Conservation (phyloP, 2,888 invertebrate species). For the Drosophila borborema region DNA sequence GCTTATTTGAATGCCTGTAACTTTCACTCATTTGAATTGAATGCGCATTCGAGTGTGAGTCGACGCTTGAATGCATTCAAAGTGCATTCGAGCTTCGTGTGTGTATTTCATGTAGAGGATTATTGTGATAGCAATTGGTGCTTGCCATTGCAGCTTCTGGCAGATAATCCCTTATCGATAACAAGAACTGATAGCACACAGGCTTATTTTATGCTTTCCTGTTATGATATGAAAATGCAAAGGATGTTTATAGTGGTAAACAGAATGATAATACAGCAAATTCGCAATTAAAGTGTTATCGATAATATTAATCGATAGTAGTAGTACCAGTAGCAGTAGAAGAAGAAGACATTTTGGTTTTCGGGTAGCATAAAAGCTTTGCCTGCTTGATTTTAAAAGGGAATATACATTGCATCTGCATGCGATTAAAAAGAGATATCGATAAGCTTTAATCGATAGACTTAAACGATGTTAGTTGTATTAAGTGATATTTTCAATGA, state of each 20-base stretch:
- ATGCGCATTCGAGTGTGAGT: slow-evolving; percentile 24
- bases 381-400: too few relatives aligned
- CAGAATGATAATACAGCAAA: not conserved
- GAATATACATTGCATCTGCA: too few relatives aligned
- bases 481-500: not conserved
- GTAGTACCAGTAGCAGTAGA: too few relatives aligned
- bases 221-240: too few relatives aligned
- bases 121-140: not conserved
- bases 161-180: slow-evolving; percentile 22
- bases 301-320: not conserved
- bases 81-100: slow-evolving; percentile 66
- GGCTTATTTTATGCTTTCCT: not conserved
- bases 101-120: slow-evolving; percentile 23
- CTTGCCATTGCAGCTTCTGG: not conserved
- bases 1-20: too few relatives aligned
- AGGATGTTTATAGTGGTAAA: not conserved
- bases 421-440: not conserved
- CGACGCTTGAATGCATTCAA: slow-evolving; percentile 61
- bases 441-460: not conserved
- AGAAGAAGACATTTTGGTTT: too few relatives aligned
- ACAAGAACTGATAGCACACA: not conserved
- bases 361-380: too few relatives aligned
- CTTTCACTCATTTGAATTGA: slow-evolving; percentile 18
- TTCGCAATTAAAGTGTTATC: not conserved
- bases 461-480: too few relatives aligned